A percentile compares a stretch with the other conserved stretches of the same genome.
Evolutionary conservation across 1,140 invertebrate species (phyloP).

Genomic region (Caenorhabditis latens): DNA sequence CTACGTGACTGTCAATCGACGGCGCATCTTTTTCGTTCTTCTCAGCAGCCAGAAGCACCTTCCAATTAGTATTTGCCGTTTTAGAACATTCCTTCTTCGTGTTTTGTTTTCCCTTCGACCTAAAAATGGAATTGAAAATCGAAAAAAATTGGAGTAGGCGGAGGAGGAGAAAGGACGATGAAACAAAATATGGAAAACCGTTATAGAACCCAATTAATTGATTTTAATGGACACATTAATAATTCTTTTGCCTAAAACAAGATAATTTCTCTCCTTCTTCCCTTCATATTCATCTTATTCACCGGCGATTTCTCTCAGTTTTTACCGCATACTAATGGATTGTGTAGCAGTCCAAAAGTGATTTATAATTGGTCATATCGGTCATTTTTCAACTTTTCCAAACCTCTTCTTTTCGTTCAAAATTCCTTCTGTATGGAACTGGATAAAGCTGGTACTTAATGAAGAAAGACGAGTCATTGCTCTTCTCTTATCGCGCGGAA

Average conservation of each 20-base stretch:
- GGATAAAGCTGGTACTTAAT: constrained; percentile 25
- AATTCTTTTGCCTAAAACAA: constrained; percentile 23
- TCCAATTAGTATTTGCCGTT: constrained; percentile 55
- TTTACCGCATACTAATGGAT: constrained; percentile 39
- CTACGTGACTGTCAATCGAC: constrained; percentile 56
- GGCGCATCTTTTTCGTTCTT: constrained; percentile 41
- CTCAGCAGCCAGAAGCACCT: constrained; percentile 39
- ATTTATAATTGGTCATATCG: constrained; percentile 43
- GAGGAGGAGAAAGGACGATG: neutral
- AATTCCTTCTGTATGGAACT: neutral
- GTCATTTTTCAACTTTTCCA: constrained; percentile 2
- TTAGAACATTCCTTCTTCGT: neutral
- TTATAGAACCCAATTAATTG: constrained; percentile 11
- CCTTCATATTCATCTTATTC: constrained; percentile 42
- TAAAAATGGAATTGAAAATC: neutral
- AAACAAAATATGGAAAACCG: neutral
- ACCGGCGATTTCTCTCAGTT: neutral
- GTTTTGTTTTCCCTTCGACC: neutral
- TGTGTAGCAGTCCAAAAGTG: constrained; percentile 30
- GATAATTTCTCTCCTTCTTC: neutral
- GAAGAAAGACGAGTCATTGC: neutral
- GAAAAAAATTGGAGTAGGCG: neutral
- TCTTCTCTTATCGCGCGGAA: neutral
- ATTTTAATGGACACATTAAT: neutral
- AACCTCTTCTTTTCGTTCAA: neutral